Percentiles rank a stretch among this genome's conserved stretches.
phyloP scores from a whole-genome alignment of 2,797 vertebrate species.

The Discoglossus pictus region DNA sequence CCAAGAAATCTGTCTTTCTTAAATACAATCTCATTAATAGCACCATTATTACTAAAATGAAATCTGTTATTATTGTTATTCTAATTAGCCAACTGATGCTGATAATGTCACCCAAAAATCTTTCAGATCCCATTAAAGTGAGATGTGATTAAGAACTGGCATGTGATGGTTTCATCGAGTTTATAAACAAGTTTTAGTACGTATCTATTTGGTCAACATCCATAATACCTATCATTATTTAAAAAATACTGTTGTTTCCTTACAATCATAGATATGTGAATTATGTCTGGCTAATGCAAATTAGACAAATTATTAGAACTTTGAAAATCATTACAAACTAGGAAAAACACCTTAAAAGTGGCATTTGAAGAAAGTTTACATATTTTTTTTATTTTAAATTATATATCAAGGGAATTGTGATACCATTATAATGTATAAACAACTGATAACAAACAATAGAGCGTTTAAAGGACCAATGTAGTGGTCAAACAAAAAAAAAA shows the following conservation, averaged over 20 bases:
- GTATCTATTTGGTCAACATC: slow-evolving; percentile 69
- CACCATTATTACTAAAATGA: slow-evolving; percentile 81
- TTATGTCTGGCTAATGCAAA: no score
- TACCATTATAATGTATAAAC: no score
- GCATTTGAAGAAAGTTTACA: no score
- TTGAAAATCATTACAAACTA: no score
- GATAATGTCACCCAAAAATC: slow-evolving; percentile 82
- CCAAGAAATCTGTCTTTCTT: slow-evolving; percentile 81
- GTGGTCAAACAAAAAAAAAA: no score
- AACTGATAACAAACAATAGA: no score
- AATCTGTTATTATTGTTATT: slow-evolving; percentile 84
- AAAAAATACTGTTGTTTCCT: background rate
- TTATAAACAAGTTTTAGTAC: slow-evolving; percentile 11
- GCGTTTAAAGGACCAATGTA: no score
- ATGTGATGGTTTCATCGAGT: slow-evolving; percentile 50
- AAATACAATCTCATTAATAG: slow-evolving; percentile 87
- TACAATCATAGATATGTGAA: no score
- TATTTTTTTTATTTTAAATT: no score
- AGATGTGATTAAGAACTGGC: slow-evolving; percentile 73
- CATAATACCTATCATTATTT: slow-evolving; percentile 33
- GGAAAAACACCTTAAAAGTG: no score
- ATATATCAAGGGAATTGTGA: no score
- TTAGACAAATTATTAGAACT: no score
- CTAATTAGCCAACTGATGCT: slow-evolving; percentile 79
- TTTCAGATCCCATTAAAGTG: slow-evolving; percentile 73